Percentiles rank a stretch among this genome's conserved stretches.
These are phyloP conservation scores for Pemphredon lugubris DNA, from an alignment of 2,888 invertebrate species.

Conservation along the genomic window DNA sequence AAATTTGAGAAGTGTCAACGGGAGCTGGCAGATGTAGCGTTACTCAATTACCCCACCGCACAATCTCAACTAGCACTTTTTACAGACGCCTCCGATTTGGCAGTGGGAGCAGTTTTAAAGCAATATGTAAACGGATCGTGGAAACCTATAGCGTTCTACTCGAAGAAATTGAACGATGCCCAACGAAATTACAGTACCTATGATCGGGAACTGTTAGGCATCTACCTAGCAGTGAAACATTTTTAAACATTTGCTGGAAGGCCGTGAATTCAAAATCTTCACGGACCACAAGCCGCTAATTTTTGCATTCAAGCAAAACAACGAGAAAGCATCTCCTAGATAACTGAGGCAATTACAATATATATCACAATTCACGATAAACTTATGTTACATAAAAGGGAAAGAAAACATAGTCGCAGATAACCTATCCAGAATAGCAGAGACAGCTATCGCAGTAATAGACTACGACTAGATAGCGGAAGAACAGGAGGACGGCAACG, in stretches of 20 bases:
- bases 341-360: slow-evolving; percentile 6
- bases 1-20: neutral
- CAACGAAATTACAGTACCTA: slow-evolving; percentile 14
- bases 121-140: slow-evolving; percentile 2
- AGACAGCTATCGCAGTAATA: neutral
- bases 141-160: slow-evolving; percentile 15
- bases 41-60: neutral
- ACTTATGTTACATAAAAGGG: neutral
- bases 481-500: slow-evolving; percentile 26
- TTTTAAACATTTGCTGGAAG: slow-evolving; percentile 7
- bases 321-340: neutral
- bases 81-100: slow-evolving; percentile 14
- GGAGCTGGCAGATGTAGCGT: neutral
- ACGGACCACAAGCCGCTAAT: too few relatives aligned
- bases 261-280: slow-evolving; percentile 9
- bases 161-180: slow-evolving; percentile 3
- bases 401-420: neutral
- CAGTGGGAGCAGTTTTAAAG: slow-evolving; percentile 5
- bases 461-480: neutral
- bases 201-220: slow-evolving; percentile 9
- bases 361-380: neutral
- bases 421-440: neutral
- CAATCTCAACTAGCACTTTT: neutral
- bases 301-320: neutral
- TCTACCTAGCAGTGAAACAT: neutral